These are phyloP conservation scores for Nezara viridula DNA, from an alignment of 2,888 invertebrate species.

Conservation along the genomic window DNA sequence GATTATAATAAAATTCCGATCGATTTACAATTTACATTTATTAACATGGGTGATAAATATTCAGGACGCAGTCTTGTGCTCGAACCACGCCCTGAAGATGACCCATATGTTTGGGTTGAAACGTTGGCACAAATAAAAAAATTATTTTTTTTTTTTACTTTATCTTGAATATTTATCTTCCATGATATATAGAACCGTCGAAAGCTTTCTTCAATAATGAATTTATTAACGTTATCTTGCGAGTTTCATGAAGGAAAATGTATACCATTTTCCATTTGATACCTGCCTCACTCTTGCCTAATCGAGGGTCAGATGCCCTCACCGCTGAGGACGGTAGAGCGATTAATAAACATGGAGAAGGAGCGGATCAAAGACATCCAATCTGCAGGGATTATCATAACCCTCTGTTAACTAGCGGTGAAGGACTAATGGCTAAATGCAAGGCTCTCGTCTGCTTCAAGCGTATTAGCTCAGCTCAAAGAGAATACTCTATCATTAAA, in stretches of 20 bases:
- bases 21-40: too few species aligned
- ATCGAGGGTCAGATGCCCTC: neutral
- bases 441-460: neutral
- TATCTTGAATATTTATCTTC: too few species aligned
- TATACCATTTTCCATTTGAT: neutral
- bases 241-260: neutral
- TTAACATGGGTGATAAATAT: too few species aligned
- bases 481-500: neutral
- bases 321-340: neutral
- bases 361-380: slow-evolving; percentile 1
- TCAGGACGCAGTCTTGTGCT: too few species aligned
- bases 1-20: too few species aligned
- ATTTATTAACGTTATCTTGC: too few species aligned
- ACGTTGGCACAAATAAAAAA: too few species aligned
- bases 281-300: neutral
- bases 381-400: slow-evolving; percentile 22
- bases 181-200: too few species aligned
- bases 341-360: slow-evolving; percentile 22
- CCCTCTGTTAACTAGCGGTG: neutral
- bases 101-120: too few species aligned
- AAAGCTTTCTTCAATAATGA: too few species aligned
- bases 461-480: neutral
- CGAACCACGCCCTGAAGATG: too few species aligned
- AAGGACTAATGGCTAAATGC: neutral
- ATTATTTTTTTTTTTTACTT: too few species aligned